Percentiles rank a stretch among this genome's conserved stretches.
These are phyloP conservation scores for Sinocyclocheilus anshuiensis DNA, from an alignment of 2,113 vertebrate genomes.

Conservation along the genomic window DNA sequence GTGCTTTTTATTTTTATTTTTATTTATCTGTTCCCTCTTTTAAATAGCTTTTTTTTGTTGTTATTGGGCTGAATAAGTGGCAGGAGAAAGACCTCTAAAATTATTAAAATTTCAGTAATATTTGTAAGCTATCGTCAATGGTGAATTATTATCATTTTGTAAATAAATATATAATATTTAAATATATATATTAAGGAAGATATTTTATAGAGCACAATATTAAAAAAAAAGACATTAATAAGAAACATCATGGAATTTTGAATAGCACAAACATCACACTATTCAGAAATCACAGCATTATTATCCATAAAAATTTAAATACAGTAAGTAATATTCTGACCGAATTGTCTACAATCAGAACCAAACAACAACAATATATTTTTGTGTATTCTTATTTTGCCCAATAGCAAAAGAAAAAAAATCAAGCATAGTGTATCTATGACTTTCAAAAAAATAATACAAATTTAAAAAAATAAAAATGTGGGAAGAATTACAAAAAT, in stretches of 20 bases:
- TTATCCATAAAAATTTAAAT: background rate
- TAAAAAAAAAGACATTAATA: background rate
- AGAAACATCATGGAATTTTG: background rate
- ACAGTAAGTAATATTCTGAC: background rate
- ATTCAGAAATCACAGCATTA: background rate
- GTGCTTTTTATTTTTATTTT: conserved; percentile 13
- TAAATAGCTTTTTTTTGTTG: background rate
- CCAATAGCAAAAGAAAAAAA: too few species aligned
- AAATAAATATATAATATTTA: too few species aligned
- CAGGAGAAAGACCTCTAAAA: background rate
- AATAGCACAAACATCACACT: background rate
- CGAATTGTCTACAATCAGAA: too few species aligned
- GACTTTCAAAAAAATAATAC: too few species aligned
- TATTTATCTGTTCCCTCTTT: conserved; percentile 50
- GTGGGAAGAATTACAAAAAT: too few species aligned
- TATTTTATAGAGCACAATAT: background rate
- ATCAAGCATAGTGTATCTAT: too few species aligned
- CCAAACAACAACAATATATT: too few species aligned
- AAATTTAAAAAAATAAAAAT: too few species aligned
- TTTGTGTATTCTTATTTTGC: too few species aligned
- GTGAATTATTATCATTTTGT: background rate
- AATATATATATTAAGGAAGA: background rate
- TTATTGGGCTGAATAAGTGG: background rate
- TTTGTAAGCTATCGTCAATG: background rate
- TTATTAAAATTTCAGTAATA: background rate